Percentiles rank a stretch among this genome's conserved stretches.
phyloP scores from a whole-genome alignment of 2,113 vertebrate genomes.

The Trogon melanurus region DNA sequence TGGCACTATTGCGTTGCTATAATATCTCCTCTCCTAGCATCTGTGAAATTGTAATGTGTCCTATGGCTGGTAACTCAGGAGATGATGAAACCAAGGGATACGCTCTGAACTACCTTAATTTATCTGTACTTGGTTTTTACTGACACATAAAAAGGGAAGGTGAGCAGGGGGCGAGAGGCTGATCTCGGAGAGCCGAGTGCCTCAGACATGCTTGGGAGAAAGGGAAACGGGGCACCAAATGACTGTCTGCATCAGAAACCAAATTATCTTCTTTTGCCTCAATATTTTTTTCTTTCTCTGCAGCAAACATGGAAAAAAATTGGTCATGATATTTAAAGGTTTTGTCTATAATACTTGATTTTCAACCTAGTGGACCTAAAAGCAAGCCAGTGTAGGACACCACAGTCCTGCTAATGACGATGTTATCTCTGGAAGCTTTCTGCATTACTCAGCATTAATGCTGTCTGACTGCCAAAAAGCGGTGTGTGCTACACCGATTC shows the following conservation, averaged over 20 bases:
- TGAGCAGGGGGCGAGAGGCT: not conserved
- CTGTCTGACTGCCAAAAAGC: not conserved
- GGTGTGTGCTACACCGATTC: conserved; percentile 28
- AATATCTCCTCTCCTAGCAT: conserved; percentile 48
- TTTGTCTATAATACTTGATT: conserved; percentile 7
- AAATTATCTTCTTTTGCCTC: not conserved
- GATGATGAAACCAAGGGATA: conserved; percentile 43
- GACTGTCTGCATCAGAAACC: not conserved
- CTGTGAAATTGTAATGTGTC: conserved; percentile 59
- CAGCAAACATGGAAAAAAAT: not conserved
- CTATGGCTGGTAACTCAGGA: conserved; percentile 40
- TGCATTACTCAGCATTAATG: conserved; percentile 3
- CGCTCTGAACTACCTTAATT: conserved; percentile 37
- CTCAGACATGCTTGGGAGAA: not conserved
- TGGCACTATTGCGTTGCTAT: conserved; percentile 32
- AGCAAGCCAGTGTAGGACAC: not conserved
- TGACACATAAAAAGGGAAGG: not conserved
- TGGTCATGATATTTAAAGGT: not conserved
- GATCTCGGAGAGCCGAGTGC: not conserved
- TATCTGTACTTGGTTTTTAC: conserved; percentile 40
- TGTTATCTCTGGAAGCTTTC: conserved; percentile 19
- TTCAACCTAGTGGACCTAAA: not conserved
- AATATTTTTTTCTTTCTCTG: not conserved
- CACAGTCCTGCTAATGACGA: not conserved
- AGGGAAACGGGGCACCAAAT: not conserved